phyloP scores from a whole-genome alignment of 2,888 invertebrate genomes.

The Pherbina coryleti region DNA sequence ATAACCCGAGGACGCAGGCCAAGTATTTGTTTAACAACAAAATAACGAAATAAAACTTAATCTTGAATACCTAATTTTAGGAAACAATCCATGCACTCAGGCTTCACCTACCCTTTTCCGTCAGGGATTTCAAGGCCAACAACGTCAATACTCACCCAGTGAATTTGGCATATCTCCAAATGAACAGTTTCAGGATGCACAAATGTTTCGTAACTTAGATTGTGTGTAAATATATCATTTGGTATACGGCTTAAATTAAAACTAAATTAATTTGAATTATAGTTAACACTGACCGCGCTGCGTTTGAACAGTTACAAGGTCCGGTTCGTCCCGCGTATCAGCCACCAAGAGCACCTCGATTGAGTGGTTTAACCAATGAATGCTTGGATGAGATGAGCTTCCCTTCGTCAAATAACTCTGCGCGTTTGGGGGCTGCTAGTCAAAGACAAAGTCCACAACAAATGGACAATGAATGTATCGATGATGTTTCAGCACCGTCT shows the following conservation, averaged over 20 bases:
- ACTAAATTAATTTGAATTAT: neutral
- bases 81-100: too few species aligned
- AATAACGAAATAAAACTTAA: too few species aligned
- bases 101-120: too few species aligned
- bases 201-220: slow-evolving; percentile 36
- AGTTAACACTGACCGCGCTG: slow-evolving; percentile 33
- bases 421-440: neutral
- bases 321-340: slow-evolving; percentile 19
- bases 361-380: slow-evolving; percentile 13
- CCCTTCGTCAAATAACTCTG: neutral
- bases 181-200: slow-evolving; percentile 49
- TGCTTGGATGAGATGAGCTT: neutral
- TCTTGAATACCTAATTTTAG: too few species aligned
- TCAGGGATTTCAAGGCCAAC: slow-evolving; percentile 1
- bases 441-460: neutral
- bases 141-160: slow-evolving; percentile 42
- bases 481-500: neutral
- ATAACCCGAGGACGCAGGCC: too few species aligned
- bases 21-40: too few species aligned
- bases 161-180: slow-evolving; percentile 47
- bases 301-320: slow-evolving; percentile 18
- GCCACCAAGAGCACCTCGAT: slow-evolving; percentile 14
- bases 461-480: neutral
- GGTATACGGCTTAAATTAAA: too few species aligned
- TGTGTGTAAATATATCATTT: slow-evolving; percentile 24